These are phyloP conservation scores for Hartigia nigra DNA, from an alignment of 2,888 invertebrate species.

Conservation along the genomic window DNA sequence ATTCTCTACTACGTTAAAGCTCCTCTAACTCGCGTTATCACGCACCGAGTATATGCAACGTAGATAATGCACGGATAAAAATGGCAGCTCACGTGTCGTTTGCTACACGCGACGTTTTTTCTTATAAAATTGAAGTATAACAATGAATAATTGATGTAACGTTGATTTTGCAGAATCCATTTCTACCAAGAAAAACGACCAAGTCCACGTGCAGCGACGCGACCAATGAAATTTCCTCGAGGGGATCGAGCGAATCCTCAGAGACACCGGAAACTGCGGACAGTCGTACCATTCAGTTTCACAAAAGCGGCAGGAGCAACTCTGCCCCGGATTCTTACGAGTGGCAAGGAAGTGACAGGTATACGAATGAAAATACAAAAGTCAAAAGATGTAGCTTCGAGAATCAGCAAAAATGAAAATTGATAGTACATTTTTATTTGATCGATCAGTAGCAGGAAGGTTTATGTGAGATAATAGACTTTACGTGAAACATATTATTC, in stretches of 20 bases:
- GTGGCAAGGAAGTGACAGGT: constrained; percentile 62
- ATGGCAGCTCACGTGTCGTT: background rate
- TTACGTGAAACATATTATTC: background rate
- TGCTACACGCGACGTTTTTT: background rate
- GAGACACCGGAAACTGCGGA: constrained; percentile 45
- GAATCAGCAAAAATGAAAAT: background rate
- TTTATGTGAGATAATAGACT: constrained; percentile 1
- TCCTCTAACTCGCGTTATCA: background rate
- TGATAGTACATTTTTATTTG: background rate
- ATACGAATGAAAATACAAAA: constrained; percentile 9
- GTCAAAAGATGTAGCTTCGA: background rate
- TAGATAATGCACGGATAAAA: background rate
- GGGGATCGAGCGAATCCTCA: constrained; percentile 26
- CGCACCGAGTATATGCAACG: background rate
- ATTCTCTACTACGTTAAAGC: background rate
- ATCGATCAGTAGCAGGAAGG: background rate
- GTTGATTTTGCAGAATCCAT: constrained; percentile 69
- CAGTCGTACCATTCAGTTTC: constrained; percentile 68
- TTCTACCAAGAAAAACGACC: constrained; percentile 56
- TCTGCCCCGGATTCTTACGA: constrained; percentile 80
- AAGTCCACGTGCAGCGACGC: constrained; percentile 53
- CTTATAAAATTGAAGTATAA: background rate
- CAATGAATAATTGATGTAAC: no score
- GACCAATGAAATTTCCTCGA: constrained; percentile 30
- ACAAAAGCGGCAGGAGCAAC: constrained; percentile 76